Base-by-base conservation (phyloP, 2,888 invertebrate species). In the Rhyacophila evoluta region DNA sequence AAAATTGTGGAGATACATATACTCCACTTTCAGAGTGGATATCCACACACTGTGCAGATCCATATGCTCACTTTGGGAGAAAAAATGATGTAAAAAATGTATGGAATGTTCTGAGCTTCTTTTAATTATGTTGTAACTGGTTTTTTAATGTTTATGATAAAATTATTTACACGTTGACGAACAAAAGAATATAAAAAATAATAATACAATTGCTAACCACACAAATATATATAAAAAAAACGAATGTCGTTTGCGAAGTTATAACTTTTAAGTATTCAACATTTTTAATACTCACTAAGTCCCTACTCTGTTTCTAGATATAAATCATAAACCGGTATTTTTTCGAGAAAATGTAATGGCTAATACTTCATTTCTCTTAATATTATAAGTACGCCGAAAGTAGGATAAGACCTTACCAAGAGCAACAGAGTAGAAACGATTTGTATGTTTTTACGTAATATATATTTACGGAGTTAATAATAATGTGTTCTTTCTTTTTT, bases 351-450 rank as follows among this genome's bases (percentile, higher is more conserved):
- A 77, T 41, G 37, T 67, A 72, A 77, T 77, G 67, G 55, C 55
- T 55, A 55, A 55, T 55, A 55, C 55, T 55, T 55, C 55, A 55
- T 55, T 55, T 55, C 55, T 41, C 72, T 77, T 69, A 77, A 78
- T 78, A 74, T 78, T 39, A 74, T 78, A 78, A 78, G 78, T 78
- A 78, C 72, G 74, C 69, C 55, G 67, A 55, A 78, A 78, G 78
- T 78, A 78, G 78, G 78, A 78, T 78, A 74, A 78, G 36, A 25
- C 74, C 70, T 33, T 39, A 28, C 15, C 36, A n/a, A 69, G 33
- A 36, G 36, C 36, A 74, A 70, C 70, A 15, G 39, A 74, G 73
- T 29, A 33, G 67, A 75, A 75, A 75, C 36, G 39, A 74, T 74
- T 41, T 74, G 37, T 39, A 38, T 27, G 29, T 74, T 74, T 72